Evolutionary conservation across 2,113 vertebrate genomes (phyloP).

Genomic region (Excalfactoria chinensis): DNA sequence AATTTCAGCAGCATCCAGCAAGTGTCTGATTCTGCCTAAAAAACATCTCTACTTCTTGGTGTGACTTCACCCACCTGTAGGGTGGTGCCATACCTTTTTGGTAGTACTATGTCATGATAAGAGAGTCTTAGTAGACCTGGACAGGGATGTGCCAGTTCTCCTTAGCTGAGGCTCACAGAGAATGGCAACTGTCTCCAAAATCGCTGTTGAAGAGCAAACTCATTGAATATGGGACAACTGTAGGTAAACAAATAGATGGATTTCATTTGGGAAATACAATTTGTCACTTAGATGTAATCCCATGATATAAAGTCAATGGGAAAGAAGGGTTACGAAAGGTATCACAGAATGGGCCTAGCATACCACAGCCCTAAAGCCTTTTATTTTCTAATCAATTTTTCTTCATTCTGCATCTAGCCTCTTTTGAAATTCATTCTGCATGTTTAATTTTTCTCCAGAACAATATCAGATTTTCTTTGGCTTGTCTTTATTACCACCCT

Average conservation of each 20-base stretch:
- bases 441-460: not conserved
- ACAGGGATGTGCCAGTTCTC: not conserved
- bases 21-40: not conserved
- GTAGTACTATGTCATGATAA: not conserved
- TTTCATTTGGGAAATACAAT: not conserved
- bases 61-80: not conserved
- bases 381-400: not conserved
- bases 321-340: not conserved
- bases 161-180: not conserved
- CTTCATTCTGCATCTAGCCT: not conserved
- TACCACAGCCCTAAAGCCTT: not conserved
- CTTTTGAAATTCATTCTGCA: not conserved
- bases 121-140: not conserved
- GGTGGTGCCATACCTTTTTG: not conserved
- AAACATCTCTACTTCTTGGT: not conserved
- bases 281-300: not conserved
- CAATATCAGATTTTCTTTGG: not conserved
- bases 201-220: not conserved
- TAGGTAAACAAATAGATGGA: not conserved
- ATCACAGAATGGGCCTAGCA: not conserved
- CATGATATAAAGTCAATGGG: not conserved
- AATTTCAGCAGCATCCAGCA: not conserved
- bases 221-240: not conserved
- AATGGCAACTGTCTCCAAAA: not conserved
- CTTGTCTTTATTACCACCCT: not conserved